These are phyloP conservation scores for Ciconia nigra DNA, from an alignment of 2,797 vertebrate genomes.

Conservation along the genomic window DNA sequence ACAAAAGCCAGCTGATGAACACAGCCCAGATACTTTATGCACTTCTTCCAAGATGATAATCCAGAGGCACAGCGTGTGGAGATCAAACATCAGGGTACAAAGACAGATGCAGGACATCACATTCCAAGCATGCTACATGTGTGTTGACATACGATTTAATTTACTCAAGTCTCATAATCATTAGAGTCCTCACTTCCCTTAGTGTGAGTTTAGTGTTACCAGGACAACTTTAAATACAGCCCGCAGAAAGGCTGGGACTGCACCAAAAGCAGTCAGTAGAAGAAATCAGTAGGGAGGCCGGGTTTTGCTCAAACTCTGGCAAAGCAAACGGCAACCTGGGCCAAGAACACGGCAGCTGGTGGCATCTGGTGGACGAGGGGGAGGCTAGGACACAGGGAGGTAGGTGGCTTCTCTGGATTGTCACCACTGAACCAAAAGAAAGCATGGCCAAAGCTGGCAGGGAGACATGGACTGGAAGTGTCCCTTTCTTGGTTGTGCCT, in stretches of 20 bases:
- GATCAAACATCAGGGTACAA: background rate
- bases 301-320: background rate
- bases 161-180: background rate
- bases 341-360: fast-evolving
- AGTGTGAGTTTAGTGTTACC: background rate
- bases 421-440: background rate
- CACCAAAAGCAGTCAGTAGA: background rate
- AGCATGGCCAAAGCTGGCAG: background rate
- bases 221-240: background rate
- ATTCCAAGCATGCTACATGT: background rate
- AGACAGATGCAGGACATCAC: background rate
- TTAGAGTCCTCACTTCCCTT: background rate
- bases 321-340: background rate
- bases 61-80: background rate
- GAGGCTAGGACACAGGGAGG: background rate
- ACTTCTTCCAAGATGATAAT: background rate
- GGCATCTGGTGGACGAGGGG: background rate
- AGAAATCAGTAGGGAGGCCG: background rate
- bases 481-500: too few relatives aligned
- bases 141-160: fast-evolving
- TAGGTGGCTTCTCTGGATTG: background rate
- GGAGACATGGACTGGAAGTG: fast-evolving
- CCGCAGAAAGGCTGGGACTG: background rate
- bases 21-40: background rate
- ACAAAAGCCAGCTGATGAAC: background rate